Conservation (phyloP, 2,888 invertebrate species). For the Drosophila longiperda region DNA sequence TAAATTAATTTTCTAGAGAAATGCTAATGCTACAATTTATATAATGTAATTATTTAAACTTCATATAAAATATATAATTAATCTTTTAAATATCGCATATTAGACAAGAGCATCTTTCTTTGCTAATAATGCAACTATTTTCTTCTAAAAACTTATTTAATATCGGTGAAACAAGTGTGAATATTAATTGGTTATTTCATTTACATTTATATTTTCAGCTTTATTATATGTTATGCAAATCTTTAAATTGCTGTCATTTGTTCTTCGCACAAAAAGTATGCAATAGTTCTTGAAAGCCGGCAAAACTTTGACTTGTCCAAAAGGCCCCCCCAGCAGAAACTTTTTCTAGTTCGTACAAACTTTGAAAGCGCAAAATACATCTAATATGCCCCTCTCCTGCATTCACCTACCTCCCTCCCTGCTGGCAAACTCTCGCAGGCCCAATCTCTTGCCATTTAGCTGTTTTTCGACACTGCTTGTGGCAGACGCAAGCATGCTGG, state of each 20-base stretch:
- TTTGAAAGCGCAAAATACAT: conserved; percentile 39
- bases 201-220: conserved; percentile 14
- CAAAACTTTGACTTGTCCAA: conserved; percentile 27
- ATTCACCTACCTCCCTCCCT: background rate
- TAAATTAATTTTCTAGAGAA: background rate
- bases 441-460: background rate
- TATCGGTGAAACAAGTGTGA: conserved; percentile 14
- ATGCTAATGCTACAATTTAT: background rate
- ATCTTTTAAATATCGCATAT: background rate
- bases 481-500: conserved; percentile 36
- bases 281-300: conserved; percentile 36
- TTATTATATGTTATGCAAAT: conserved; percentile 29
- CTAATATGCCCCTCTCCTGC: background rate
- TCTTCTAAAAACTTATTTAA: conserved; percentile 11
- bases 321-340: conserved; percentile 8
- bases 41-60: background rate
- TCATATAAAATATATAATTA: background rate
- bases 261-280: conserved; percentile 34
- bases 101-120: background rate
- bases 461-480: conserved; percentile 12
- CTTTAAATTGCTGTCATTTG: conserved; percentile 26
- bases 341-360: conserved; percentile 43
- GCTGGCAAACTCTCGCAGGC: background rate
- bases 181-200: conserved; percentile 2
- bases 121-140: background rate